Conservation (phyloP, 1,140 invertebrate genomes). For the Maniola jurtina region DNA sequence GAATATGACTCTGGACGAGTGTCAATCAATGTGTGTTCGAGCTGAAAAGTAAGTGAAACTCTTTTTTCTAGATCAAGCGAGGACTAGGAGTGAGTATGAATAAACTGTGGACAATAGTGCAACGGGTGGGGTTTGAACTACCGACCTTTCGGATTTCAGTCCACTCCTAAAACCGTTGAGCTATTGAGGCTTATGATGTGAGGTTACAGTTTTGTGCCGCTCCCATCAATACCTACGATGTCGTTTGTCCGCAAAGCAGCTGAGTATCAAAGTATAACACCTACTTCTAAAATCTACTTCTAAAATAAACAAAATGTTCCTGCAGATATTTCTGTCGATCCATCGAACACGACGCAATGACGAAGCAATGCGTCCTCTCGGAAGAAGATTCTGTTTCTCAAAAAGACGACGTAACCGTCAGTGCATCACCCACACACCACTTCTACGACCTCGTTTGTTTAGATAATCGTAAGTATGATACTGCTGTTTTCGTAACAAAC, state of each 20-base stretch:
- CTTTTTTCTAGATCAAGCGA: background rate
- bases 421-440: slow-evolving; percentile 88
- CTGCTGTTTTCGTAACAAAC: background rate
- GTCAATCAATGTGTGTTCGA: slow-evolving; percentile 87
- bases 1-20: slow-evolving; percentile 91
- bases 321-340: slow-evolving; percentile 91
- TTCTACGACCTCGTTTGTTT: slow-evolving; percentile 92
- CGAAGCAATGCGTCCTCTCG: slow-evolving; percentile 89
- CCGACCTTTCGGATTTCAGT: no score
- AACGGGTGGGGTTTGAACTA: no score
- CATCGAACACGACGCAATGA: slow-evolving; percentile 93
- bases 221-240: no score
- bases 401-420: slow-evolving; percentile 89
- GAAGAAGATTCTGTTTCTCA: slow-evolving; percentile 94
- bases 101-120: no score
- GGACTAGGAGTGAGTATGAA: background rate
- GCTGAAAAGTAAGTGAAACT: slow-evolving; percentile 83
- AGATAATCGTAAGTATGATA: slow-evolving; percentile 88
- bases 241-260: no score
- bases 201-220: no score
- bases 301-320: slow-evolving; percentile 23
- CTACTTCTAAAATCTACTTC: background rate
- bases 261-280: no score
- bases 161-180: no score
- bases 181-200: no score